Evolutionary conservation across 1,140 invertebrate species (phyloP), one percentile per base, ranked within the genome.

Genomic region (Scaptomyza graminum): DNA sequence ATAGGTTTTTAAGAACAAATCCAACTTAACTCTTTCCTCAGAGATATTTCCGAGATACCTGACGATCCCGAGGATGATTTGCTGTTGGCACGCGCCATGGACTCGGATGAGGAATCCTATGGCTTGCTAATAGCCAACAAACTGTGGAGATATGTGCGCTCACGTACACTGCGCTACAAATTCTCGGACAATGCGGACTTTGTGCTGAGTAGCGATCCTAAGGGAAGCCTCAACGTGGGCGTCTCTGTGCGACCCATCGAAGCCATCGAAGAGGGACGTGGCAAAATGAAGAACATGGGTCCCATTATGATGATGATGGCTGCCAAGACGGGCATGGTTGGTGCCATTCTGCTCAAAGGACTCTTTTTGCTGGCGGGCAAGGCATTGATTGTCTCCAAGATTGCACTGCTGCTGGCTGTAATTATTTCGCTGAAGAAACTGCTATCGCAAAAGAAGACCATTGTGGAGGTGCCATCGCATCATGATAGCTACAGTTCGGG

Each of bases 361-460:
- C 92, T 97, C 1, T 95, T 95, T n/a, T 92, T 97, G 3, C 93
- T 97, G 28, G 96, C 96, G 3, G 96, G 96, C 74, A 97, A 97
- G 92, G 96, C 96, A 25, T 93, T 97, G 0, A 93, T 97, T 1
- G 94, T 97, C 6, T 96, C 95, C 52, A 97, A 97, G 93, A 95
- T 97, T 43, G 96, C 96, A 1, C 93, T 97, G 4, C 93, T 97
- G 0, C 87, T 97, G 9, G 95, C 96, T 1, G 94, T 94, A 25
- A 95, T 97, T 60, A 96, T 97, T 60, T 96, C 96, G 15, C 89
- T 97, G 76, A 97, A 96, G 93, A 97, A 96, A 74, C 92, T 97
- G 5, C 95, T 97, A 90, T 95, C 95, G 37, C 89, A 93, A 74
- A 95, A 95, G 81, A 95, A 95, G 92, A 95, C 95, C 13, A 95